Evolutionary conservation across 2,113 vertebrate species (phyloP).

Genomic region (Lycocorax pyrrhopterus): DNA sequence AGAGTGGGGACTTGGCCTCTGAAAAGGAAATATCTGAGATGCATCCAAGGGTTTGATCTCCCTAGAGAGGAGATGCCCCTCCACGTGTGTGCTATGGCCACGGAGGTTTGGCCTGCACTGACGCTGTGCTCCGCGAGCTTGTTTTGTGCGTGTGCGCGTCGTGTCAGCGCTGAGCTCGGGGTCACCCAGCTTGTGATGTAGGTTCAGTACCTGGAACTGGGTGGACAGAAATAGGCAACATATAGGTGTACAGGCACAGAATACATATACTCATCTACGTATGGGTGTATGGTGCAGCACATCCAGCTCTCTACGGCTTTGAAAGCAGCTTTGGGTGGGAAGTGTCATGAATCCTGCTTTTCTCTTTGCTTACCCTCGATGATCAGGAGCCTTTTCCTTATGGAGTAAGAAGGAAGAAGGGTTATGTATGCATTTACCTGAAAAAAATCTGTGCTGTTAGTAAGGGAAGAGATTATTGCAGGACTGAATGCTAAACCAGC

Average conservation of each 20-base stretch:
- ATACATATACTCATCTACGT: rapidly evolving
- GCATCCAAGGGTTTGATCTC: not conserved
- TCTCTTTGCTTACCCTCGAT: not conserved
- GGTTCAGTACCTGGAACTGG: not conserved
- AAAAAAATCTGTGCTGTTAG: not conserved
- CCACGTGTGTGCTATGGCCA: rapidly evolving
- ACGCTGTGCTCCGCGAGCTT: rapidly evolving
- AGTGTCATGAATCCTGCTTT: not conserved
- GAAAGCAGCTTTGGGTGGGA: not conserved
- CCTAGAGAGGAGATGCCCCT: not conserved
- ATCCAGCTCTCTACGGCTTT: not conserved
- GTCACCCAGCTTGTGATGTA: not conserved
- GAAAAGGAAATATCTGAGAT: not conserved
- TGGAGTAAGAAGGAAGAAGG: not conserved
- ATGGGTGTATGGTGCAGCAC: not conserved
- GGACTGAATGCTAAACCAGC: not conserved
- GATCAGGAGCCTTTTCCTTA: not conserved
- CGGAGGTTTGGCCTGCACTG: rapidly evolving
- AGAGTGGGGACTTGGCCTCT: not conserved
- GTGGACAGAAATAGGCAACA: not conserved
- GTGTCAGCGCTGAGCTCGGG: rapidly evolving
- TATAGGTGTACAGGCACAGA: not conserved
- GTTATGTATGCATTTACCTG: not conserved
- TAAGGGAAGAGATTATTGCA: not conserved
- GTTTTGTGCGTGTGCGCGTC: rapidly evolving